phyloP scores from a whole-genome alignment of 1,140 invertebrate species.

The Diplogasteroides magnus region DNA sequence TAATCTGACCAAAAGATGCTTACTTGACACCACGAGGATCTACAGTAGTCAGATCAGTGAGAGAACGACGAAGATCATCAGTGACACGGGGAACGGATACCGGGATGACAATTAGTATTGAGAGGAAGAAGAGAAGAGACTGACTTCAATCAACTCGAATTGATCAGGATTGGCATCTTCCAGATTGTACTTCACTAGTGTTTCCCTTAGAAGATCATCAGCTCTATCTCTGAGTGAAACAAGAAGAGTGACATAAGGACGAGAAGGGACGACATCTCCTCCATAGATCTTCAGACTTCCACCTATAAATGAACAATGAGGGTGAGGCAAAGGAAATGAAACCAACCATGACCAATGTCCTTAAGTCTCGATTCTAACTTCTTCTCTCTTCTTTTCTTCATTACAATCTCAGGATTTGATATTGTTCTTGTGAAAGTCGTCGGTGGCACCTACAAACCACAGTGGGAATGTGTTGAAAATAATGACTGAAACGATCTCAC shows the following conservation, averaged over 20 bases:
- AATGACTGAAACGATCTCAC: background rate
- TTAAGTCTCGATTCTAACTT: conserved; percentile 93
- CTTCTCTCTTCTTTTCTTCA: conserved; percentile 89
- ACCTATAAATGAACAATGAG: conserved; percentile 57
- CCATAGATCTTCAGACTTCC: conserved; percentile 97
- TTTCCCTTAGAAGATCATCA: conserved; percentile 83
- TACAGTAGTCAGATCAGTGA: background rate
- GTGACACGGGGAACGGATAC: background rate
- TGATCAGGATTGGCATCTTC: conserved; percentile 78
- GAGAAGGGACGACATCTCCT: conserved; percentile 86
- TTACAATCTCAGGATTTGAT: conserved; percentile 97
- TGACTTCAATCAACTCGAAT: conserved; percentile 85
- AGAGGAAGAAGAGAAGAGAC: conserved; percentile 5
- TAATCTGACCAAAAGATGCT: too few relatives aligned
- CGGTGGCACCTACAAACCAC: conserved; percentile 66
- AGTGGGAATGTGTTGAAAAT: too few relatives aligned
- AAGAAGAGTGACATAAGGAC: conserved; percentile 94
- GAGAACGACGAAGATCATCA: conserved; percentile 1
- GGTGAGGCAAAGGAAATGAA: background rate
- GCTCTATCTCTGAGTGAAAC: conserved; percentile 86
- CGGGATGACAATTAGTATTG: background rate
- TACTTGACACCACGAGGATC: background rate
- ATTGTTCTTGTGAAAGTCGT: conserved; percentile 96
- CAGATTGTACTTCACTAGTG: conserved; percentile 91
- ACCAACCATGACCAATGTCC: conserved; percentile 69